Evolutionary conservation across 2,888 invertebrate species (phyloP).

Genomic region (Proisotoma minuta): DNA sequence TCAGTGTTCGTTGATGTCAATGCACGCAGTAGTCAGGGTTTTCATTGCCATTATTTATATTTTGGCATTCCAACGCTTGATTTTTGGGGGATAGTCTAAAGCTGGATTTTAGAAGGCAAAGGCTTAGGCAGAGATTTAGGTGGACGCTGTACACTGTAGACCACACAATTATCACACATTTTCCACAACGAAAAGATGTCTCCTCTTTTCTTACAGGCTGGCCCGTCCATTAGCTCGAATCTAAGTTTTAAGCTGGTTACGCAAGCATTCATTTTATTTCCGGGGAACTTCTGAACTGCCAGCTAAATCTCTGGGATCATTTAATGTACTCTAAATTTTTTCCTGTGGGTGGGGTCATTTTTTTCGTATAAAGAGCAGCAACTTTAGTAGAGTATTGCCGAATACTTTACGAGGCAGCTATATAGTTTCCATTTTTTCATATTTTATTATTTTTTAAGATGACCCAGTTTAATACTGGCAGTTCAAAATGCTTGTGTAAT

Average conservation of each 20-base stretch:
- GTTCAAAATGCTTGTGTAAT: conserved; percentile 45
- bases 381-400: conserved; percentile 1
- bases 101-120: not conserved
- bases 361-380: not conserved
- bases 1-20: not conserved
- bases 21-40: not conserved
- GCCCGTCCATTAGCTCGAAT: conserved; percentile 43
- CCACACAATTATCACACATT: conserved; percentile 39
- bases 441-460: not conserved
- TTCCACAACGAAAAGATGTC: conserved; percentile 41
- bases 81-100: not conserved
- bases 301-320: not conserved
- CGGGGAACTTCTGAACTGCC: conserved; percentile 11
- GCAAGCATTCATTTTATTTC: no score
- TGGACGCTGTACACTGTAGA: conserved; percentile 1
- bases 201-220: conserved; percentile 46
- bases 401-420: no score
- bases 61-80: not conserved
- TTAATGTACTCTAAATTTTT: not conserved
- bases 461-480: not conserved
- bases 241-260: conserved; percentile 44
- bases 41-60: not conserved
- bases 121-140: not conserved
- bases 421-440: not conserved
- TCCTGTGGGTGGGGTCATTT: not conserved